These are phyloP conservation scores for Pyrochroa serraticornis DNA, from an alignment of 2,888 invertebrate genomes.

Conservation along the genomic window DNA sequence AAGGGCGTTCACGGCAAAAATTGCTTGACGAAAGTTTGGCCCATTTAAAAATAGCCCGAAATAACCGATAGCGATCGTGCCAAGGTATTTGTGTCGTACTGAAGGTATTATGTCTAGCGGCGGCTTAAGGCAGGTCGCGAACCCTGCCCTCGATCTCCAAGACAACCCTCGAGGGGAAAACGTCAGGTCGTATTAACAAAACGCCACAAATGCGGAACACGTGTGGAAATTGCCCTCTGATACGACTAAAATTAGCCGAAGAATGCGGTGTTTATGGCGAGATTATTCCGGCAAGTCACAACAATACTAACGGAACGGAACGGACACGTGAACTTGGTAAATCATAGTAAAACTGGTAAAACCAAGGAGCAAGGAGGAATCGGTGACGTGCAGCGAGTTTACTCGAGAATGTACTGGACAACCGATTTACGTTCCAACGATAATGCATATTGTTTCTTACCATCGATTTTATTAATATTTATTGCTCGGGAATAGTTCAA, in stretches of 20 bases:
- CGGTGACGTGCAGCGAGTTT: conserved; percentile 19
- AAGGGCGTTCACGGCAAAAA: conserved; percentile 4
- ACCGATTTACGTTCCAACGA: conserved; percentile 21
- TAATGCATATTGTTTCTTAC: conserved; percentile 48
- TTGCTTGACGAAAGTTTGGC: conserved; percentile 1
- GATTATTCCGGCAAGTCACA: conserved; percentile 33
- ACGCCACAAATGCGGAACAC: conserved; percentile 36
- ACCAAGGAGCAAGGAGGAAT: conserved; percentile 7
- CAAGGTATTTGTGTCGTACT: conserved; percentile 18
- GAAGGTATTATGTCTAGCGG: conserved; percentile 22
- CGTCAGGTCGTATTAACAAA: conserved; percentile 34
- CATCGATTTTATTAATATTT: conserved; percentile 52
- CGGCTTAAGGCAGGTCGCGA: conserved; percentile 35
- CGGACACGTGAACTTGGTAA: conserved; percentile 22
- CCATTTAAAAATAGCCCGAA: conserved; percentile 36
- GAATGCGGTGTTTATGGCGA: conserved; percentile 34
- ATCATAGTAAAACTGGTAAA: conserved; percentile 13
- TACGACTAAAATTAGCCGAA: conserved; percentile 36
- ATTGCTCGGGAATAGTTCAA: conserved; percentile 45
- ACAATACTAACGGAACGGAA: conserved; percentile 27
- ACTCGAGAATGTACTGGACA: conserved; percentile 17
- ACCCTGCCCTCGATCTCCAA: conserved; percentile 29
- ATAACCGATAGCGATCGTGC: conserved; percentile 28
- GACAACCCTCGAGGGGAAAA: conserved; percentile 29
- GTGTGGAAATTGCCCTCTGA: conserved; percentile 32